These are phyloP conservation scores for Orthosia cruda DNA, from an alignment of 2,888 invertebrate species.

Conservation along the genomic window DNA sequence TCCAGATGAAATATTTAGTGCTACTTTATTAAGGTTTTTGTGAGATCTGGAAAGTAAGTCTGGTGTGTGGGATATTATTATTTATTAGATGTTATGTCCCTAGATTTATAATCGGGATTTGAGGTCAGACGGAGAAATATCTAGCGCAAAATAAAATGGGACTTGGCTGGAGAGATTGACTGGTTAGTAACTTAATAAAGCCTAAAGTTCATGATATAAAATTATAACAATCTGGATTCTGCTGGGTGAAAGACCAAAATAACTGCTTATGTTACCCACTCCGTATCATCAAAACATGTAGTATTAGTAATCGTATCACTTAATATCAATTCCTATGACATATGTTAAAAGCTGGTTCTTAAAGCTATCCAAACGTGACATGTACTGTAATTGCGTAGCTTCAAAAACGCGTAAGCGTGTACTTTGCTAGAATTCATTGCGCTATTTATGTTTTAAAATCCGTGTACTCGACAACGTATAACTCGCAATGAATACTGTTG, in stretches of 20 bases:
- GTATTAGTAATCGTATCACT: background rate
- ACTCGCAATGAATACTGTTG: too few relatives aligned
- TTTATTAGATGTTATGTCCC: constrained; percentile 27
- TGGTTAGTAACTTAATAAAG: too few relatives aligned
- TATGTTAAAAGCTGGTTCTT: background rate
- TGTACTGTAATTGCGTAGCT: too few relatives aligned
- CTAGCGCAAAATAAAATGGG: constrained; percentile 12
- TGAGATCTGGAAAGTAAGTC: constrained; percentile 9
- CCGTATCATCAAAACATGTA: background rate
- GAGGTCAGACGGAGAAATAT: constrained; percentile 10
- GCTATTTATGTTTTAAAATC: too few relatives aligned
- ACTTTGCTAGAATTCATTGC: too few relatives aligned
- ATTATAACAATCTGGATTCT: background rate
- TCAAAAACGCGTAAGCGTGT: too few relatives aligned
- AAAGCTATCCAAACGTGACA: background rate
- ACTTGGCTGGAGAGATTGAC: background rate
- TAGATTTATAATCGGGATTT: constrained; percentile 31
- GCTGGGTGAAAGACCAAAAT: too few relatives aligned
- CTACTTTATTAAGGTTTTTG: constrained; percentile 10
- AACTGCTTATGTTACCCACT: too few relatives aligned
- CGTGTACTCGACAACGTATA: too few relatives aligned
- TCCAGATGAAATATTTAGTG: constrained; percentile 38
- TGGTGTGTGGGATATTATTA: constrained; percentile 19
- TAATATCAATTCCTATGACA: background rate
- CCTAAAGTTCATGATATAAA: background rate